A percentile compares a stretch with the other conserved stretches of the same genome.
Evolutionary conservation across 2,888 invertebrate species (phyloP).

Genomic region (Noctua janthina): DNA sequence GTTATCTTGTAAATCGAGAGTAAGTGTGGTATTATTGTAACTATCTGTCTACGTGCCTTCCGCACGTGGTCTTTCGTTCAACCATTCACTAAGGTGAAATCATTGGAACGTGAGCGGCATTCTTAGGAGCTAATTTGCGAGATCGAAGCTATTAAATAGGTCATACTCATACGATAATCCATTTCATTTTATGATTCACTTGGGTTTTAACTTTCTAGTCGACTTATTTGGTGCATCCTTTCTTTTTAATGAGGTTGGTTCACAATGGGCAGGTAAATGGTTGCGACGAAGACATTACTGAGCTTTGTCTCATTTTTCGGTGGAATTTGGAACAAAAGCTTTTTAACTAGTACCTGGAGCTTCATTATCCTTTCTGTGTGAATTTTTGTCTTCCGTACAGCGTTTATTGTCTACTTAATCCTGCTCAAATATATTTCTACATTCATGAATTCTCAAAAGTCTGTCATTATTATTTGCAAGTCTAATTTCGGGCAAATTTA

Average conservation of each 20-base stretch:
- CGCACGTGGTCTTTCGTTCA: slow-evolving; percentile 50
- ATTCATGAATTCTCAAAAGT: too few species aligned
- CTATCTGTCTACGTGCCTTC: slow-evolving; percentile 52
- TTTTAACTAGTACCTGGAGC: not conserved
- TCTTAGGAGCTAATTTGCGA: slow-evolving; percentile 50
- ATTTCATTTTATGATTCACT: slow-evolving; percentile 47
- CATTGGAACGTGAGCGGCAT: slow-evolving; percentile 62
- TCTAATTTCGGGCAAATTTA: too few species aligned
- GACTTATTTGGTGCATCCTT: slow-evolving; percentile 58
- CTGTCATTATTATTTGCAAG: too few species aligned
- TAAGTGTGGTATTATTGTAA: slow-evolving; percentile 48
- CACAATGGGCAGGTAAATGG: slow-evolving; percentile 23
- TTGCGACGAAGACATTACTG: slow-evolving; percentile 25
- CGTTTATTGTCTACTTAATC: too few species aligned
- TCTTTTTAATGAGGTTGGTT: slow-evolving; percentile 56
- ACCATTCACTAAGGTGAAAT: slow-evolving; percentile 58
- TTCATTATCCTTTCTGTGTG: not conserved
- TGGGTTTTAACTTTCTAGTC: slow-evolving; percentile 59
- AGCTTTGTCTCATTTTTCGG: slow-evolving; percentile 23
- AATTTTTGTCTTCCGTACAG: not conserved
- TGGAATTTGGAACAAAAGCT: slow-evolving; percentile 9
- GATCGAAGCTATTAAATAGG: slow-evolving; percentile 60
- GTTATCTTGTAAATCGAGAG: slow-evolving; percentile 28
- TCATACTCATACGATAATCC: slow-evolving; percentile 50
- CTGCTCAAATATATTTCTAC: too few species aligned